Evolutionary conservation across 1,140 invertebrate species (phyloP).

Genomic region (Hyphantria cunea): DNA sequence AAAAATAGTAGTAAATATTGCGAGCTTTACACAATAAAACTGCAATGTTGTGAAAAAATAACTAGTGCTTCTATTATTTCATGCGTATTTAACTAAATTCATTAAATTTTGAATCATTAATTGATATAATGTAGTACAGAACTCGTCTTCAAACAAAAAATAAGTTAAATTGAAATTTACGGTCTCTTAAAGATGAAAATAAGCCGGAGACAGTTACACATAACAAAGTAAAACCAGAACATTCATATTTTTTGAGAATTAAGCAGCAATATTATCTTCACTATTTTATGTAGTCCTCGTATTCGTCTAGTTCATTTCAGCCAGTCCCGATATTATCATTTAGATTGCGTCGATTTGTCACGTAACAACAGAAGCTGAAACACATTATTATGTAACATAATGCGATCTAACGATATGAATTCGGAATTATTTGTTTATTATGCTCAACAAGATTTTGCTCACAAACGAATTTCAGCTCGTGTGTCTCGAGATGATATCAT

Average conservation of each 20-base stretch:
- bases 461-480: no score
- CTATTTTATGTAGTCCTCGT: conserved; percentile 25
- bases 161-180: conserved; percentile 17
- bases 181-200: conserved; percentile 13
- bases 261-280: background rate
- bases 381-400: conserved; percentile 5
- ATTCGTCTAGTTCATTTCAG: conserved; percentile 26
- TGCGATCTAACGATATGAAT: no score
- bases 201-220: no score
- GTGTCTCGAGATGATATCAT: no score
- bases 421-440: no score
- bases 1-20: no score
- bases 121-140: conserved; percentile 2
- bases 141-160: conserved; percentile 6
- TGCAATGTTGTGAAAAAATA: no score
- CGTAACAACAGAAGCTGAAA: conserved; percentile 12
- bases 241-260: background rate
- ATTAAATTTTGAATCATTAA: conserved; percentile 12
- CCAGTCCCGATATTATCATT: conserved; percentile 32
- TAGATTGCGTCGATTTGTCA: conserved; percentile 27
- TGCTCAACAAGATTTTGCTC: no score
- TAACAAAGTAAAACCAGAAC: no score
- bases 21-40: no score
- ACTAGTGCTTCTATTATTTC: no score
- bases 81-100: no score